Evolutionary conservation across 2,113 vertebrate genomes (phyloP).

Genomic region (Indri indri): DNA sequence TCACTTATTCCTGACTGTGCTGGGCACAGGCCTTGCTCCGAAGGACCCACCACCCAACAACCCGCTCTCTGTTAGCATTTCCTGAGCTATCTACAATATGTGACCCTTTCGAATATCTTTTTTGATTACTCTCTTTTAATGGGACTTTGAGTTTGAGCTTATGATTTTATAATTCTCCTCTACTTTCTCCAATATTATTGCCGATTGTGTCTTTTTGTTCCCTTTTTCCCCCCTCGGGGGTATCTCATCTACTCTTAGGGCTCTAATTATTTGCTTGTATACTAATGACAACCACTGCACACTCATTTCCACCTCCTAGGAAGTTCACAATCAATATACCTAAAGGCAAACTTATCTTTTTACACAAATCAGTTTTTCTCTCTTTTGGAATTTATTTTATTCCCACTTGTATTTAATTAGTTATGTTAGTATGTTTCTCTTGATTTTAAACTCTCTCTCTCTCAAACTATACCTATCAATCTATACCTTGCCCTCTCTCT

Average conservation of each 20-base stretch:
- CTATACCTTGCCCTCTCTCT: neutral
- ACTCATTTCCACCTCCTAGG: neutral
- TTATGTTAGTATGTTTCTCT: neutral
- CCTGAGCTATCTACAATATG: neutral
- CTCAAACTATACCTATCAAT: neutral
- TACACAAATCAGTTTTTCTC: neutral
- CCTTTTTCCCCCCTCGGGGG: neutral
- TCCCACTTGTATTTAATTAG: neutral
- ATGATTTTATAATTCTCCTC: neutral
- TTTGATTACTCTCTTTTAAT: neutral
- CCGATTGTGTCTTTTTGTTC: neutral
- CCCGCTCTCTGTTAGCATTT: neutral
- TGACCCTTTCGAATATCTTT: neutral
- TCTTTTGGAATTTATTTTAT: neutral
- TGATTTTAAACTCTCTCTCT: constrained; percentile 8
- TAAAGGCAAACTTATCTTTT: neutral
- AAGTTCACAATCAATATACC: neutral
- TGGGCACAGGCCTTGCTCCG: neutral
- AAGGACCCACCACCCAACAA: neutral
- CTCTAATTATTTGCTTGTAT: neutral
- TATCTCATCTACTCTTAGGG: too few species aligned
- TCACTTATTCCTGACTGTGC: neutral
- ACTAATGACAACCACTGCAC: neutral
- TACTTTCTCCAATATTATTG: neutral
- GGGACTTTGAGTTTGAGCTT: neutral